Percentiles rank a stretch among this genome's conserved stretches.
Conservation (phyloP, 2,113 vertebrate genomes). For the Otocyon megalotis region DNA sequence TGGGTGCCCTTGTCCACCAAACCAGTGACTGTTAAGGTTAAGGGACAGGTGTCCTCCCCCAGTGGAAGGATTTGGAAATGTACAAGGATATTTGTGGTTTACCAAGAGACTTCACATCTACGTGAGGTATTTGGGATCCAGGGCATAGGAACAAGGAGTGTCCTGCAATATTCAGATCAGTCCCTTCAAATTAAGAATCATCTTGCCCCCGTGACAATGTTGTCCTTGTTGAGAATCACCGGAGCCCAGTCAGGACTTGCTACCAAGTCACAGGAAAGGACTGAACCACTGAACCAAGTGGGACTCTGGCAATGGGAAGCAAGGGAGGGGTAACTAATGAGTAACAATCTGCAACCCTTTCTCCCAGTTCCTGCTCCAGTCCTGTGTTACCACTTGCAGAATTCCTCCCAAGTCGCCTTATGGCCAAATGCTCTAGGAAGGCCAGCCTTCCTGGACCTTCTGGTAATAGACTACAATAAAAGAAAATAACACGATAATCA, state of each 20-base stretch:
- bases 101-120: background rate
- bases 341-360: background rate
- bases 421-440: background rate
- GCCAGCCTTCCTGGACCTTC: background rate
- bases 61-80: background rate
- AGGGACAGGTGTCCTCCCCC: background rate
- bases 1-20: background rate
- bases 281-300: background rate
- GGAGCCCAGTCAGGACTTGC: background rate
- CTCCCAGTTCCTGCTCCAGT: background rate
- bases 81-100: background rate
- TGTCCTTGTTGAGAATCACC: background rate
- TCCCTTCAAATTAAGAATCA: background rate
- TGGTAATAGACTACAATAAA: background rate
- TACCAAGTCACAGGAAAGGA: background rate
- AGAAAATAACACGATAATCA: background rate
- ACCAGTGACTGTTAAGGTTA: background rate
- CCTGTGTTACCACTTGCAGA: background rate
- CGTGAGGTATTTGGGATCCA: background rate
- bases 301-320: background rate
- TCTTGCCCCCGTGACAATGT: background rate
- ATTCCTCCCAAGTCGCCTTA: background rate
- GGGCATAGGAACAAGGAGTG: background rate
- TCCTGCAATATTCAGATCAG: background rate
- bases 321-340: background rate